These are phyloP conservation scores for Gandaritis pyraliata DNA, from an alignment of 2,888 invertebrate genomes.

Conservation along the genomic window DNA sequence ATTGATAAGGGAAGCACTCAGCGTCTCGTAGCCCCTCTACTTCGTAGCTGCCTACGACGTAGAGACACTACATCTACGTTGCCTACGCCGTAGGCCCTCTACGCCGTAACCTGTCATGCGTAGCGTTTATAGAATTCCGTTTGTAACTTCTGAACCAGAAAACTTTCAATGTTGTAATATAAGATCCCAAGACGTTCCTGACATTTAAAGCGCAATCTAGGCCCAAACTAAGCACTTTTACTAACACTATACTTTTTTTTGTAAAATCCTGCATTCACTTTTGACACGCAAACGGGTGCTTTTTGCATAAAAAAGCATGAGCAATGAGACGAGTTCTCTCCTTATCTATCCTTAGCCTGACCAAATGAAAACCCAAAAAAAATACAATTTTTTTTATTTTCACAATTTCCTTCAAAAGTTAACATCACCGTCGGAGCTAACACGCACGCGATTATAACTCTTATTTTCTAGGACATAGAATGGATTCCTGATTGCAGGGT, in stretches of 20 bases:
- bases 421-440: neutral
- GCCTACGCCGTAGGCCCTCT: slow-evolving; percentile 23
- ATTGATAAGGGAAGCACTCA: slow-evolving; percentile 34
- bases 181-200: neutral
- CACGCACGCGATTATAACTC: neutral
- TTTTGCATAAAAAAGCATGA: too few relatives aligned
- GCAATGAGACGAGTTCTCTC: too few relatives aligned
- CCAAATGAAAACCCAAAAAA: neutral
- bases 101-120: slow-evolving; percentile 3
- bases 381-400: neutral
- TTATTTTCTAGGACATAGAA: slow-evolving; percentile 13
- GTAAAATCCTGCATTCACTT: too few relatives aligned
- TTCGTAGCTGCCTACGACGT: slow-evolving; percentile 14
- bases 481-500: slow-evolving; percentile 15
- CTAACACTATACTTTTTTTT: too few relatives aligned
- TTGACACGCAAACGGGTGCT: too few relatives aligned
- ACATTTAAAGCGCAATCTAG: too few relatives aligned
- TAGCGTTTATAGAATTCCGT: slow-evolving; percentile 8
- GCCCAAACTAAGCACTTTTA: too few relatives aligned
- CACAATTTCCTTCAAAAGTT: slow-evolving; percentile 3
- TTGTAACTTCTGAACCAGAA: slow-evolving; percentile 4
- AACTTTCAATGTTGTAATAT: neutral
- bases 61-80: slow-evolving; percentile 15
- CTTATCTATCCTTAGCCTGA: too few relatives aligned
- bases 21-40: slow-evolving; percentile 17